Evolutionary conservation across 2,113 vertebrate species (phyloP), one percentile per base, ranked within the genome.

Genomic region (Eupsittula cactorum): DNA sequence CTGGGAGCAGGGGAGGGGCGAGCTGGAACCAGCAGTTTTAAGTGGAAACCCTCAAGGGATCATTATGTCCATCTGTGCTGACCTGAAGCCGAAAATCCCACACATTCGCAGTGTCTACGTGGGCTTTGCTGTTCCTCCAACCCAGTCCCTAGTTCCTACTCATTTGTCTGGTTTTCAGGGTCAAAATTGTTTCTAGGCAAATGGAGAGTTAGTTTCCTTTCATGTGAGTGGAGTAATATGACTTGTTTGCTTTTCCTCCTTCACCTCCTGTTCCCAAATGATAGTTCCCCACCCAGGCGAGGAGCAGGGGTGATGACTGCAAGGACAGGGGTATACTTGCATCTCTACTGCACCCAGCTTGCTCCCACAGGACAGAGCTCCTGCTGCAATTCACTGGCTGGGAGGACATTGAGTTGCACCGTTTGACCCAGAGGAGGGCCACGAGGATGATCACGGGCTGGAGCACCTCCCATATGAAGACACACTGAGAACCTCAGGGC

Each of bases 41-140:
- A 80, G 70, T 31, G 39, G 55, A 94, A 63, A 77, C 74, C 71
- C 93, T 83, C 71, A 67, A 88, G 90, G 90, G 91, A 91, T 81
- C 62, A 10, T 88, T 73, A 49, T 11, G 17, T 89, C 59, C 69
- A 65, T 63, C 67, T 4, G 0, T 35, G 83, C 63, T 91, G 91
- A 96, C 88, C 88, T 96, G 83, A 93, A 79, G 67, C 49, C 0
- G 20, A 96, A 88, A 97, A 91, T 93, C 93, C 77, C 93, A 94
- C 76, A 78, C 65, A 46, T 73, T 85, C 49, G 44, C 81, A 87
- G 65, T 1, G 1, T 65, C 91, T 87, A 59, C 20, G 3, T 87
- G 81, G 91, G 62, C 53, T 92, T 47, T 89, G 73, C 81, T 77
- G 37, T 86, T 84, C 81, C 33, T 91, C 77, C 88, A 83, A 65